Conservation (phyloP, 2,888 invertebrate species). For the Himalopsyche kuldschensis region DNA sequence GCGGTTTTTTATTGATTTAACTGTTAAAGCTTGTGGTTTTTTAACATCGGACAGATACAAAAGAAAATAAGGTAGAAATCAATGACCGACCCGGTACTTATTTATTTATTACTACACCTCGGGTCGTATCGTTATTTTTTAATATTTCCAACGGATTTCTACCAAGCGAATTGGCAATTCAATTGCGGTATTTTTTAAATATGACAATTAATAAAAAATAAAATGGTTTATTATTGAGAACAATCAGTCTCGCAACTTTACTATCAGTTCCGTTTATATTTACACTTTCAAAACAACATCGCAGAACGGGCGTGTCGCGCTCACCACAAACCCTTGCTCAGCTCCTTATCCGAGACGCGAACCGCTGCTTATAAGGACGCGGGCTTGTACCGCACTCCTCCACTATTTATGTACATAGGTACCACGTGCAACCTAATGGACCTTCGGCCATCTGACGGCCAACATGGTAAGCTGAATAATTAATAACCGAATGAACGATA, state of each 20-base stretch:
- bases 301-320: not conserved
- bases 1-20: too few species aligned
- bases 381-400: not conserved
- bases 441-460: not conserved
- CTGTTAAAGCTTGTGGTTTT: too few species aligned
- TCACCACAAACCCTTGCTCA: not conserved
- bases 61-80: too few species aligned
- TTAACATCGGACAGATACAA: too few species aligned
- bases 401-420: not conserved
- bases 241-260: not conserved
- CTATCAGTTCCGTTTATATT: not conserved
- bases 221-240: not conserved
- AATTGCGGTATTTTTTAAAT: not conserved
- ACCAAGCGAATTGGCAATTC: not conserved
- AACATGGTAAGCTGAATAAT: not conserved
- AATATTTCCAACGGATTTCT: too few species aligned
- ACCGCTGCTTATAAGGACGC: not conserved
- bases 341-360: not conserved
- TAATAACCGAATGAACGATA: not conserved
- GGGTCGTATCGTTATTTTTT: too few species aligned
- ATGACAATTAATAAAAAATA: not conserved
- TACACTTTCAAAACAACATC: not conserved
- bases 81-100: too few species aligned
- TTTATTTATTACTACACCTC: too few species aligned
- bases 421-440: not conserved